These are phyloP conservation scores for Sturnus vulgaris DNA, from an alignment of 2,113 vertebrate genomes.

Conservation along the genomic window DNA sequence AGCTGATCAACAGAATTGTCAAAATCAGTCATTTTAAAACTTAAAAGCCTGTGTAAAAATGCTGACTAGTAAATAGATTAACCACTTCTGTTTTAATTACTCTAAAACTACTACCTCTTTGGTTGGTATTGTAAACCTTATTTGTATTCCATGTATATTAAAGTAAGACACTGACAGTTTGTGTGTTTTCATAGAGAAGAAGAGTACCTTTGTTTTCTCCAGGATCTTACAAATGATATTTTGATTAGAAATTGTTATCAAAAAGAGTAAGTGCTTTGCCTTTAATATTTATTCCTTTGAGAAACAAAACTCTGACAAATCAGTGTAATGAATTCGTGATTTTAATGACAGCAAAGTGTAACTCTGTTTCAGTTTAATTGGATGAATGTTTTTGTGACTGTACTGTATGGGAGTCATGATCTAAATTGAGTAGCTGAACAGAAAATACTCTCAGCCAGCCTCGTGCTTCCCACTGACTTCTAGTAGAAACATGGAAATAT, in stretches of 20 bases:
- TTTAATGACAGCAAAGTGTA: not conserved
- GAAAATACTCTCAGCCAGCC: not conserved
- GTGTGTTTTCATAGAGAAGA: conserved; percentile 47
- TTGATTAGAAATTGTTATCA: conserved; percentile 35
- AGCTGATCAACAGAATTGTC: not conserved
- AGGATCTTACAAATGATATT: conserved; percentile 60
- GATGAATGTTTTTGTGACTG: not conserved
- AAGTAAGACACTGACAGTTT: not conserved
- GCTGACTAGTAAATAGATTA: not conserved
- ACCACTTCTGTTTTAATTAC: not conserved
- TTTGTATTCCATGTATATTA: not conserved
- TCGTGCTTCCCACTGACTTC: not conserved
- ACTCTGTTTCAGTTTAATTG: not conserved
- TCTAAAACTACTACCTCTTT: not conserved
- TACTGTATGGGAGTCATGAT: not conserved
- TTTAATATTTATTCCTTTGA: conserved; percentile 10
- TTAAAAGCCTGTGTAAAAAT: not conserved
- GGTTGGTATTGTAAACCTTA: not conserved
- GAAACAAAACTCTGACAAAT: not conserved
- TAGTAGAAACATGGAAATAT: not conserved
- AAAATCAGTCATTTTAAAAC: not conserved
- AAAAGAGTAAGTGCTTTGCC: conserved; percentile 15
- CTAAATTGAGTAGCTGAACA: not conserved
- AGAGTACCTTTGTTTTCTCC: conserved; percentile 52
- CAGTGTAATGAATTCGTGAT: not conserved